phyloP scores from a whole-genome alignment of 2,113 vertebrate genomes.

The Edolisoma coerulescens region DNA sequence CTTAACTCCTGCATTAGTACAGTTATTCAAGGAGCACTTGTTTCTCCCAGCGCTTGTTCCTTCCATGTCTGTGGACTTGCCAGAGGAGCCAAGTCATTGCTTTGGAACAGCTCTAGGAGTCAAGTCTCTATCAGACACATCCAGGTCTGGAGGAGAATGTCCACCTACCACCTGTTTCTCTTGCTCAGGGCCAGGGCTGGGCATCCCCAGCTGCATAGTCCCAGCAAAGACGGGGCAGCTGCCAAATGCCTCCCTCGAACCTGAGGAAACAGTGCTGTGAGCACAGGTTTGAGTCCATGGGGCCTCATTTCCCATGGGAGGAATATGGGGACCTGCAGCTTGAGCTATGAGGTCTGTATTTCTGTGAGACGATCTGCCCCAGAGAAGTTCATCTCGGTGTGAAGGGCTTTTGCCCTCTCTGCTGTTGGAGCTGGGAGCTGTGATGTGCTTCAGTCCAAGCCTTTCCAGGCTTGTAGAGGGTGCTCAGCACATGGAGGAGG shows the following conservation, averaged over 20 bases:
- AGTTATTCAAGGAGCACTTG: not conserved
- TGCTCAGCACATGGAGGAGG: not conserved
- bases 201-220: not conserved
- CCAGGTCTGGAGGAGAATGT: not conserved
- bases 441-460: not conserved
- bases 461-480: not conserved
- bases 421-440: not conserved
- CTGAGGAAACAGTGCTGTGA: not conserved
- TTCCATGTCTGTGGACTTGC: fast-evolving
- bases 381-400: not conserved
- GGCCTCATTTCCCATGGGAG: not conserved
- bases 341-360: not conserved
- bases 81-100: fast-evolving
- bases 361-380: not conserved
- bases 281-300: not conserved
- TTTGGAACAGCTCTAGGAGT: not conserved
- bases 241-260: not conserved
- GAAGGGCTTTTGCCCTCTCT: not conserved
- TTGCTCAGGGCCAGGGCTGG: not conserved
- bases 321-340: not conserved
- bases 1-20: not conserved
- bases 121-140: not conserved
- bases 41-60: not conserved
- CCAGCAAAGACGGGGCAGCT: not conserved
- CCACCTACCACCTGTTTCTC: not conserved